These are phyloP conservation scores for Leptopilina boulardi DNA, from an alignment of 1,140 invertebrate genomes.

Conservation along the genomic window DNA sequence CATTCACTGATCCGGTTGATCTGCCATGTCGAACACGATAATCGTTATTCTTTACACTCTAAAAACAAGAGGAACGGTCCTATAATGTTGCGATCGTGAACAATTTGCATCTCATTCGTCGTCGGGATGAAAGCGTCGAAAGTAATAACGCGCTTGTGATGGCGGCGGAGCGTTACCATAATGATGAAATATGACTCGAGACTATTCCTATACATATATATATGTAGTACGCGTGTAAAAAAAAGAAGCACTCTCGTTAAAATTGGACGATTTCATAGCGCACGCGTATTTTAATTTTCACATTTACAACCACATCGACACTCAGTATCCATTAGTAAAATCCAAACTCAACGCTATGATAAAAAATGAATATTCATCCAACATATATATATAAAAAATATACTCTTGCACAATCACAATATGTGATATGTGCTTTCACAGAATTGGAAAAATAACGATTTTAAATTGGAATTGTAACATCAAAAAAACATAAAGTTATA, in stretches of 20 bases:
- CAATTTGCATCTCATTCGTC: conserved; percentile 25
- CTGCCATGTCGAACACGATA: background rate
- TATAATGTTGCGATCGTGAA: conserved; percentile 10
- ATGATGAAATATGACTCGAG: conserved; percentile 24
- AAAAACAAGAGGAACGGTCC: background rate
- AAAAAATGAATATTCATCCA: conserved; percentile 3
- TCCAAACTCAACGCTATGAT: conserved; percentile 2
- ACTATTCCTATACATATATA: background rate
- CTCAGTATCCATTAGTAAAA: conserved; percentile 14
- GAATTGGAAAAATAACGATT: conserved; percentile 10
- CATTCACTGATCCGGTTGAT: background rate
- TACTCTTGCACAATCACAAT: background rate
- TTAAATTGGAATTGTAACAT: background rate
- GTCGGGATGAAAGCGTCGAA: background rate
- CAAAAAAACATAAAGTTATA: background rate
- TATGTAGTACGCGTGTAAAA: too few species aligned
- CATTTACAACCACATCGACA: background rate
- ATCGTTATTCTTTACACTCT: conserved; percentile 20
- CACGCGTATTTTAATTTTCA: background rate
- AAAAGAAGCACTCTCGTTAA: conserved; percentile 23
- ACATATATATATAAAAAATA: background rate
- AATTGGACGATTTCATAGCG: conserved; percentile 22
- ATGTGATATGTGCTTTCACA: background rate
- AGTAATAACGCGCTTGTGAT: background rate
- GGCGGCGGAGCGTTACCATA: background rate